phyloP scores from a whole-genome alignment of 2,888 invertebrate genomes.

The Zele albiditarsus region DNA sequence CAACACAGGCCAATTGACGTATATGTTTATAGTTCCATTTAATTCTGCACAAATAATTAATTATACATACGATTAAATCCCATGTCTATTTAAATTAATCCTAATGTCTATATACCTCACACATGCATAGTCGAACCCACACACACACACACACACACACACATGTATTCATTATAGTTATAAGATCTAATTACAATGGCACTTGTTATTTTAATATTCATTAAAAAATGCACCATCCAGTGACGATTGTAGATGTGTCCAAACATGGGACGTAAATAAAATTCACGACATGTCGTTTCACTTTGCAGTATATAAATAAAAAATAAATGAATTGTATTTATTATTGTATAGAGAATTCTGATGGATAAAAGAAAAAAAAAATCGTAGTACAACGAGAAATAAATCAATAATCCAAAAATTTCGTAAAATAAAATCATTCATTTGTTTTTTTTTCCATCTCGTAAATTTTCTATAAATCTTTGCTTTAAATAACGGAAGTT shows the following conservation, averaged over 20 bases:
- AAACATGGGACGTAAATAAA: background rate
- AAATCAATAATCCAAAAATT: too few relatives aligned
- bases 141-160: background rate
- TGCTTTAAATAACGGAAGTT: background rate
- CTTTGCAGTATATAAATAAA: too few relatives aligned
- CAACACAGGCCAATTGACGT: background rate
- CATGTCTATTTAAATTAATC: constrained; percentile 9
- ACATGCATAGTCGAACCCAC: too few relatives aligned
- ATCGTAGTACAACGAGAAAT: too few relatives aligned
- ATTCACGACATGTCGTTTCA: background rate
- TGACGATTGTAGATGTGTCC: background rate
- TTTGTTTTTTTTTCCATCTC: too few relatives aligned
- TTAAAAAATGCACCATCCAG: constrained; percentile 48
- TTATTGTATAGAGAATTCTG: too few relatives aligned
- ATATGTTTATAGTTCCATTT: background rate
- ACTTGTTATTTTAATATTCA: constrained; percentile 58
- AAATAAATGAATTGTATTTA: too few relatives aligned
- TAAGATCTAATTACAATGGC: constrained; percentile 62
- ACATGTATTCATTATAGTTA: constrained; percentile 11
- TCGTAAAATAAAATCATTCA: too few relatives aligned
- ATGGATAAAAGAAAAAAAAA: too few relatives aligned
- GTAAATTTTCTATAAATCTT: too few relatives aligned
- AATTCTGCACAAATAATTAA: background rate
- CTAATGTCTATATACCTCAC: background rate
- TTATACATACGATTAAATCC: constrained; percentile 9